Percentiles rank a stretch among this genome's conserved stretches.
Evolutionary conservation across 2,113 vertebrate genomes (phyloP).

Genomic region (Vireo altiloquus): DNA sequence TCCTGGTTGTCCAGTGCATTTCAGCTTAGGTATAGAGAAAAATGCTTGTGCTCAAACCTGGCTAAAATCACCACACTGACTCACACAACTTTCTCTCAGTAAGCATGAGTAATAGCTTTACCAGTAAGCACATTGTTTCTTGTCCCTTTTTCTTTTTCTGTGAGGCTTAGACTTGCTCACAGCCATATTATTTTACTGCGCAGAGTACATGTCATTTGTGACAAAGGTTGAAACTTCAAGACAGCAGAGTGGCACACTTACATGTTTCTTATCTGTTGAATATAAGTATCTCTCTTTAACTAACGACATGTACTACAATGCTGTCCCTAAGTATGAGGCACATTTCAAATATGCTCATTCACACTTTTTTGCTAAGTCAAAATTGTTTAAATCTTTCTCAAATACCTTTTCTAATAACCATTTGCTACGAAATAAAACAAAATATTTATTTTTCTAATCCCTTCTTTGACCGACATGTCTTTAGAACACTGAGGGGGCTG

Average conservation of each 20-base stretch:
- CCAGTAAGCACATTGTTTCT: background rate
- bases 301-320: background rate
- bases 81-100: background rate
- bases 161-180: background rate
- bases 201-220: background rate
- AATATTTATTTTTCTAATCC: conserved; percentile 24
- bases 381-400: background rate
- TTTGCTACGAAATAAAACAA: background rate
- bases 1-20: background rate
- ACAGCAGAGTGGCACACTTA: background rate
- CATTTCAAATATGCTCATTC: background rate
- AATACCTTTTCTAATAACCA: background rate
- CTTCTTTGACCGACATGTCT: background rate
- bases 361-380: background rate
- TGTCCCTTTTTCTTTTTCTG: background rate
- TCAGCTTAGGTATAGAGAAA: background rate
- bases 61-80: background rate
- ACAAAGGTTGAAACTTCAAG: background rate
- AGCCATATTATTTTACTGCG: background rate
- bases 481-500: background rate
- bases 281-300: background rate
- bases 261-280: background rate
- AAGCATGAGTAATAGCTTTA: background rate
- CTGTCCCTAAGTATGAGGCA: background rate
- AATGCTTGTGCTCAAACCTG: background rate